Evolutionary conservation across 53 echinoderm and acorn worm genomes (phyloP), one percentile per base, ranked within the genome.

Genomic region (Holothuria leucospilota): DNA sequence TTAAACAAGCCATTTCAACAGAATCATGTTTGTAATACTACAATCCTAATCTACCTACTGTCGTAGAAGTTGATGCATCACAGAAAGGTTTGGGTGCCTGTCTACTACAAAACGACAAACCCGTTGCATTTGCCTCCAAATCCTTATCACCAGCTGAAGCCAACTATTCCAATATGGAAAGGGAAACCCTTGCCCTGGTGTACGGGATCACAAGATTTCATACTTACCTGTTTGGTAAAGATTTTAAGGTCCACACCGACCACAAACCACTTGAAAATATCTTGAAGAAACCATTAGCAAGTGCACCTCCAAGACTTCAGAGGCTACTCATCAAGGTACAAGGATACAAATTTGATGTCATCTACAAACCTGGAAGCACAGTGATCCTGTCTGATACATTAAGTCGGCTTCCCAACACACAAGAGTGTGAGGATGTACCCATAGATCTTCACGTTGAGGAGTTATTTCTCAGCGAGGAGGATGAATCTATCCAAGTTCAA

Each of bases 91-190:
- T n/a, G n/a, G n/a, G n/a, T n/a, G n/a, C n/a, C n/a, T n/a, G n/a
- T 7, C 26, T 34, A 11, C 85, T 92, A 18, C 89, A 88, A 46
- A 81, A 88, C 29, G 75, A 51, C 59, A 82, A 82, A 72, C 88
- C 88, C 0, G 78, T 91, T 8, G 94, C 91, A 8, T 91, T 91
- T 51, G 85, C 94, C 8, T 88, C 91, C 66, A 93, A 93, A 72
- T 81, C 53, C 30, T 69, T 91, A 0, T 78, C 91, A 64, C 16
- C 71, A 81, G 82, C 94, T 9, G 68, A 91, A 59, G 63, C 85
- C 13, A 91, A 91, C 63, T 94, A 94, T 71, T 94, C 88, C 2
- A 94, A 91, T 78, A 94, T 94, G 12, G 91, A 94, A 51, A 63
- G 94, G 18, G 94, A 93, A 39, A 85, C 78, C 6, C 42, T 92